phyloP scores from a whole-genome alignment of 2,797 vertebrate genomes.

The Pantherophis vulpinus region DNA sequence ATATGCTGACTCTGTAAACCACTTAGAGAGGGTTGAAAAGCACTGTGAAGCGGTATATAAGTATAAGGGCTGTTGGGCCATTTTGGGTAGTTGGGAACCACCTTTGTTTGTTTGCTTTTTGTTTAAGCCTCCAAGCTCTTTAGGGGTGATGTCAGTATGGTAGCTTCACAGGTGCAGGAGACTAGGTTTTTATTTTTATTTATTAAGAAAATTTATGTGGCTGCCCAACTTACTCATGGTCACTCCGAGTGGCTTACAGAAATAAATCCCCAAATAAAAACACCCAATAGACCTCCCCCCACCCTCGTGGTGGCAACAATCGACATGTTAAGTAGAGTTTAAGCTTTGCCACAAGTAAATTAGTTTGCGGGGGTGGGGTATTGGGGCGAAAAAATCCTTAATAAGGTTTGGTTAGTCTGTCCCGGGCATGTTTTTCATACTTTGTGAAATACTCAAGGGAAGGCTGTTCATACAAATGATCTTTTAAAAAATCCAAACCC shows the following conservation, averaged over 20 bases:
- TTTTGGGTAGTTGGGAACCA: background rate
- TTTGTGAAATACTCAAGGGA: background rate
- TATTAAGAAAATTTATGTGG: background rate
- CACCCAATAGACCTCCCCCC: background rate
- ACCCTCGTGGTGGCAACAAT: background rate
- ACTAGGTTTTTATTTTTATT: background rate
- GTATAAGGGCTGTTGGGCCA: background rate
- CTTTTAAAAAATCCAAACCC: background rate
- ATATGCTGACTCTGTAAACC: no score
- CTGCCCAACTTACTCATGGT: background rate
- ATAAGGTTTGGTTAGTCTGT: background rate
- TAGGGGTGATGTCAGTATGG: background rate
- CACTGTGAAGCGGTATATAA: no score
- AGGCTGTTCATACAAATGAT: background rate
- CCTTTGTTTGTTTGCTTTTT: background rate
- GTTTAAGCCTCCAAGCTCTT: background rate
- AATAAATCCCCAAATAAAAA: background rate
- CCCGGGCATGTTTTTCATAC: background rate
- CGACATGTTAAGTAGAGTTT: background rate
- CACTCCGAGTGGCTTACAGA: background rate
- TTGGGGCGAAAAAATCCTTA: background rate
- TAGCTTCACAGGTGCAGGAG: background rate
- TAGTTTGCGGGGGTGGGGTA: no score
- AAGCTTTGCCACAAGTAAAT: background rate
- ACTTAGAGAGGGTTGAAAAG: no score